These are phyloP conservation scores for Sebastes jordani DNA, from an alignment of 2,797 vertebrate genomes.

Conservation along the genomic window DNA sequence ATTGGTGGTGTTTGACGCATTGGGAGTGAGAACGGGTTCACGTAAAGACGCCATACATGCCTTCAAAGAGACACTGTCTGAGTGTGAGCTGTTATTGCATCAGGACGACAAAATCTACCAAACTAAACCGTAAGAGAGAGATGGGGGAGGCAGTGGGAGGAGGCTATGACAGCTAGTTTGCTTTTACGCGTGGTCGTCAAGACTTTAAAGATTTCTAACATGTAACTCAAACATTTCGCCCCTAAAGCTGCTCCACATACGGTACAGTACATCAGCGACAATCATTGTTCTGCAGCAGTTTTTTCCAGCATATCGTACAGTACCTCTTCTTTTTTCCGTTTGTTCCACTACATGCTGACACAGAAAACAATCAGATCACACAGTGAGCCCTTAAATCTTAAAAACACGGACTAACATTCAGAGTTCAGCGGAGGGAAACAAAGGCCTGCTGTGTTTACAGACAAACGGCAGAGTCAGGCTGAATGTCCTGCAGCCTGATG, in stretches of 20 bases:
- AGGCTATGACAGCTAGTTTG: not conserved
- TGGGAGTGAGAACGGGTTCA: no score
- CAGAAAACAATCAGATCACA: slow-evolving; percentile 8
- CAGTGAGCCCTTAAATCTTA: slow-evolving; percentile 2
- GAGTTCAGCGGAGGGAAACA: not conserved
- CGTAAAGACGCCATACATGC: not conserved
- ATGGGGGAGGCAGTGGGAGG: not conserved
- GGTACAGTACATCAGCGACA: not conserved
- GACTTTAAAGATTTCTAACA: not conserved
- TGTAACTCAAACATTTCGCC: not conserved
- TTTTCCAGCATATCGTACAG: not conserved
- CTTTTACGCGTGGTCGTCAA: no score
- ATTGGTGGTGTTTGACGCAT: no score
- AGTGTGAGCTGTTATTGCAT: not conserved
- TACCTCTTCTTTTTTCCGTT: not conserved
- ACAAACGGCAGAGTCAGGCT: not conserved
- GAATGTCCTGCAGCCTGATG: not conserved
- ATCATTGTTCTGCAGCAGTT: not conserved
- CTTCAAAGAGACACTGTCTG: not conserved
- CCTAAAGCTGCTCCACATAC: not conserved
- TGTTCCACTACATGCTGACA: not conserved
- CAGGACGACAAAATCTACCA: not conserved
- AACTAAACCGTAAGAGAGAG: not conserved
- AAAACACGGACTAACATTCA: not conserved
- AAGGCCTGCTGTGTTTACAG: not conserved